Evolutionary conservation across 1,140 invertebrate species (phyloP).

Genomic region (Drosophila dunni): DNA sequence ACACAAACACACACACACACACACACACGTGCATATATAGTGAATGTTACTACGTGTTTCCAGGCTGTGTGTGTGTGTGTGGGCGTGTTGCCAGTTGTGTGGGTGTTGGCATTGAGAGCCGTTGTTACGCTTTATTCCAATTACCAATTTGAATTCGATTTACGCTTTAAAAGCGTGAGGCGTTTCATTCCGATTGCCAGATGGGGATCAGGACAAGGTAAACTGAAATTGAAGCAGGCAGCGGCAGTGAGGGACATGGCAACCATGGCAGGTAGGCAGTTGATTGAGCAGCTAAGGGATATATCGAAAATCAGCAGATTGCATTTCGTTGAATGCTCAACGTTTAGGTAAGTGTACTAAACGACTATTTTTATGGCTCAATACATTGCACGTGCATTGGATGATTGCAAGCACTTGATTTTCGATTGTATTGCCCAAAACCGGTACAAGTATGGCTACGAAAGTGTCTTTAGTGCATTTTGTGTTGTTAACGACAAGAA

Average conservation of each 20-base stretch:
- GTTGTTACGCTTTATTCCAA: conserved; percentile 65
- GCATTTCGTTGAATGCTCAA: neutral
- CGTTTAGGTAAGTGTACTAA: conserved; percentile 18
- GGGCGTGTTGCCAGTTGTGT: conserved; percentile 10
- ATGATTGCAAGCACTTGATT: conserved; percentile 18
- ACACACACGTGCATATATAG: conserved; percentile 24
- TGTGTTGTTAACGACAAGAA: neutral
- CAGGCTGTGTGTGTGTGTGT: conserved; percentile 16
- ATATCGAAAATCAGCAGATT: conserved; percentile 27
- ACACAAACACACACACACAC: conserved; percentile 1
- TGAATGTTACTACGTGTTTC: conserved; percentile 55
- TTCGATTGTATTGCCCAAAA: conserved; percentile 2
- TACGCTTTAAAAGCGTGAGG: conserved; percentile 55
- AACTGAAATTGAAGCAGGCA: neutral
- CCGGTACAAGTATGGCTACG: neutral
- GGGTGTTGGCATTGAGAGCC: conserved; percentile 29
- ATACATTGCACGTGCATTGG: conserved; percentile 21
- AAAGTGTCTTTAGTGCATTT: neutral
- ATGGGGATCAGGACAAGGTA: neutral
- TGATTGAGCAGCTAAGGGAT: conserved; percentile 16
- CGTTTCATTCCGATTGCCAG: conserved; percentile 19
- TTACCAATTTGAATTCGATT: conserved; percentile 77
- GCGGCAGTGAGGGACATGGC: neutral
- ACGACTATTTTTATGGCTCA: conserved; percentile 42
- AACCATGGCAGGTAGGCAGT: neutral